Conservation (phyloP, 2,797 vertebrate genomes). For the Semotilus atromaculatus region DNA sequence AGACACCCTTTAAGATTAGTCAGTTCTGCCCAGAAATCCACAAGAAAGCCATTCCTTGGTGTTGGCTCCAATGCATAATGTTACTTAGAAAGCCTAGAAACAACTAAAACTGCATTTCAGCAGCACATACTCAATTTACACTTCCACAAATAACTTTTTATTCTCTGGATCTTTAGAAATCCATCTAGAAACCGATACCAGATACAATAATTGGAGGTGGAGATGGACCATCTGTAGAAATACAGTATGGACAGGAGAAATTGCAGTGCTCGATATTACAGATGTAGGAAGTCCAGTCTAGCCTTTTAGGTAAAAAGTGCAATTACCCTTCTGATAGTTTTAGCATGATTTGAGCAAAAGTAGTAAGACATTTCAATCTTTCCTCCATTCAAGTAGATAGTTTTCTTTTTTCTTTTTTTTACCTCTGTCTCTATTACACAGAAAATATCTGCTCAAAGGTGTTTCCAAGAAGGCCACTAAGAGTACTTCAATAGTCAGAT, state of each 20-base stretch:
- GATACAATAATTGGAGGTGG: neutral
- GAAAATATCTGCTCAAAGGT: neutral
- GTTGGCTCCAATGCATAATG: neutral
- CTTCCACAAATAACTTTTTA: neutral
- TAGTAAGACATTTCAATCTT: neutral
- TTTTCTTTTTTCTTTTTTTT: no score
- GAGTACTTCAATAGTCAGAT: neutral
- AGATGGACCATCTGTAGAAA: neutral
- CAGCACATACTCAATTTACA: neutral
- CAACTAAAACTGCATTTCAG: neutral
- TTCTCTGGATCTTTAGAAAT: neutral
- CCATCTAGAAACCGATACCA: neutral
- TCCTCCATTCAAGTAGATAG: neutral
- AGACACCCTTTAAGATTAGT: neutral
- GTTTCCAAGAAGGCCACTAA: neutral
- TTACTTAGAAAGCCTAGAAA: neutral
- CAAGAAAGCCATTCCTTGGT: neutral
- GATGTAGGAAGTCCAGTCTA: neutral
- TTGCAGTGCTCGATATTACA: neutral
- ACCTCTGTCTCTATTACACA: neutral
- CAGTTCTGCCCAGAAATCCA: neutral
- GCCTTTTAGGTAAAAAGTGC: neutral
- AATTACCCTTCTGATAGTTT: neutral
- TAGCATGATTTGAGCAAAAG: neutral
- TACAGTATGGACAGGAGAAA: neutral